Conservation (phyloP, 2,888 invertebrate species). For the Drosophila histrio region DNA sequence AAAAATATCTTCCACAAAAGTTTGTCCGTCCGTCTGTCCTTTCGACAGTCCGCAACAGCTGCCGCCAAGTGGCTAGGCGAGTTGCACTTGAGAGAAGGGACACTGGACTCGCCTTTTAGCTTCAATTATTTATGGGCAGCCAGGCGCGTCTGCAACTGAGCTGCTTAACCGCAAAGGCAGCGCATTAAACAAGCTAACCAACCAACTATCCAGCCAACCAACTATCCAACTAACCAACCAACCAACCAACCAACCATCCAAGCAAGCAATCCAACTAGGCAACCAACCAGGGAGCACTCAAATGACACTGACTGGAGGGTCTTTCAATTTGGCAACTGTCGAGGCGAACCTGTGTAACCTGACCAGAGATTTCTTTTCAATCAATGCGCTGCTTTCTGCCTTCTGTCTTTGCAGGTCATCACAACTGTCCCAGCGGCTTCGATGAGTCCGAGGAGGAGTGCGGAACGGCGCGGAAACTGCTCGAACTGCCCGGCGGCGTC, state of each 20-base stretch:
- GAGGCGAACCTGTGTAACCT: slow-evolving; percentile 45
- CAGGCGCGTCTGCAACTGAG: slow-evolving; percentile 73
- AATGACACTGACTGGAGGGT: slow-evolving; percentile 51
- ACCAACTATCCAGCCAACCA: slow-evolving; percentile 6
- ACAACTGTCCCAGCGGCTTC: slow-evolving; percentile 88
- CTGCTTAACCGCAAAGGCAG: slow-evolving; percentile 74
- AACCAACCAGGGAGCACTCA: slow-evolving; percentile 45
- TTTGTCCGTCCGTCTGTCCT: slow-evolving; percentile 33
- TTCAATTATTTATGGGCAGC: slow-evolving; percentile 80
- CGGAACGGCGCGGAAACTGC: slow-evolving; percentile 86
- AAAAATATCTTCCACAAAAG: slow-evolving; percentile 68
- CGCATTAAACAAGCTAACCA: slow-evolving; percentile 70
- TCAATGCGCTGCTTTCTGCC: slow-evolving; percentile 38
- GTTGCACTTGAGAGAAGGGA: slow-evolving; percentile 19
- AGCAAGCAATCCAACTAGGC: slow-evolving; percentile 6
- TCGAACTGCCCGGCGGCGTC: slow-evolving; percentile 85
- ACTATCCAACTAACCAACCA: neutral
- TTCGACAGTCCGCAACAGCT: slow-evolving; percentile 58
- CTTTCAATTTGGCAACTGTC: slow-evolving; percentile 60
- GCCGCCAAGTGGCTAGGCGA: slow-evolving; percentile 39
- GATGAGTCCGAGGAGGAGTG: slow-evolving; percentile 90
- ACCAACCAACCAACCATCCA: too few relatives aligned
- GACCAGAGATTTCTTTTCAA: slow-evolving; percentile 51
- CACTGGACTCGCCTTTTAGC: slow-evolving; percentile 69
- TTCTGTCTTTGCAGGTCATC: slow-evolving; percentile 80